Percentiles rank a stretch among this genome's conserved stretches.
Evolutionary conservation across 2,888 invertebrate genomes (phyloP).

Genomic region (Tetragonisca angustula): DNA sequence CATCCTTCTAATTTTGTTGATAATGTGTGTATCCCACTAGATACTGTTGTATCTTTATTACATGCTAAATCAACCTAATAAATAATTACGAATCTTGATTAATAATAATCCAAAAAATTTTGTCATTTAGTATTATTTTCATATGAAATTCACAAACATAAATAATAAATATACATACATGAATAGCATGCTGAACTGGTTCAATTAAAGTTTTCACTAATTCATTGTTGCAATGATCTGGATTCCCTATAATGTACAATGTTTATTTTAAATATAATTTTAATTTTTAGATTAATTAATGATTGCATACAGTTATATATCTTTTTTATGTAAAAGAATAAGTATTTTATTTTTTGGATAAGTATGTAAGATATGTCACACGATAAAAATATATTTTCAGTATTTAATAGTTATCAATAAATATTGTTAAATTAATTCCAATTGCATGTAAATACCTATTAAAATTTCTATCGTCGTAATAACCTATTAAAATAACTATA

Average conservation of each 20-base stretch:
- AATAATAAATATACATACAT: slow-evolving; percentile 56
- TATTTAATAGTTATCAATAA: background rate
- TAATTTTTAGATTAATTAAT: background rate
- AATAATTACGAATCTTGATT: background rate
- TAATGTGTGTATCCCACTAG: slow-evolving; percentile 54
- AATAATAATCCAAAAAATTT: background rate
- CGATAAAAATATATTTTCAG: background rate
- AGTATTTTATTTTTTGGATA: background rate
- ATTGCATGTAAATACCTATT: background rate
- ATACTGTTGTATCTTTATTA: slow-evolving; percentile 62
- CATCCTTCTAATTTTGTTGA: slow-evolving; percentile 73
- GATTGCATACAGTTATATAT: background rate
- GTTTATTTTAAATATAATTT: background rate
- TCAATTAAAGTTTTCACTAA: slow-evolving; percentile 63
- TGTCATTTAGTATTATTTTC: background rate
- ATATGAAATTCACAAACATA: background rate
- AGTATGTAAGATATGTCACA: background rate
- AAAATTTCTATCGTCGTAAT: background rate
- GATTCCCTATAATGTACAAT: slow-evolving; percentile 53
- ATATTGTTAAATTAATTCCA: background rate
- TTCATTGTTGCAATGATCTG: slow-evolving; percentile 67
- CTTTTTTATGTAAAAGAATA: background rate
- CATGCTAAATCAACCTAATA: slow-evolving; percentile 69
- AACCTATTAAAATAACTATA: slow-evolving; percentile 19
- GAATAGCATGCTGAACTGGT: slow-evolving; percentile 54